A percentile compares a stretch with the other conserved stretches of the same genome.
phyloP scores from a whole-genome alignment of 2,113 vertebrate genomes.

The Reinhardtius hippoglossoides region DNA sequence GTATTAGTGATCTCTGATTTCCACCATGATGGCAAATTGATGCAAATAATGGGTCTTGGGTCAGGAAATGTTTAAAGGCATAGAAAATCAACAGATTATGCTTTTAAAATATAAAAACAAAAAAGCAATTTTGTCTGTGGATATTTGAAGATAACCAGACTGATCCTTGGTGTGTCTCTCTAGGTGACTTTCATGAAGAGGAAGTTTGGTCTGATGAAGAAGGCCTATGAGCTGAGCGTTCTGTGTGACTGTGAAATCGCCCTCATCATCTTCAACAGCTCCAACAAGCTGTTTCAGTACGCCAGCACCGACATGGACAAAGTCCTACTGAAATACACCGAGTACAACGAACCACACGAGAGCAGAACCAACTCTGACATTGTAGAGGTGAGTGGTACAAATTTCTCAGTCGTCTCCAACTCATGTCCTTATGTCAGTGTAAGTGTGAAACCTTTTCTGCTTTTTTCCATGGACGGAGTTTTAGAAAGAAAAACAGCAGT shows the following conservation, averaged over 20 bases:
- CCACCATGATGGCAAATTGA: too few species aligned
- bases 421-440: background rate
- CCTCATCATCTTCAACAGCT: slow-evolving; percentile 99
- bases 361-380: slow-evolving; percentile 99
- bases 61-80: too few species aligned
- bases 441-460: background rate
- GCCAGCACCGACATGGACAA: slow-evolving; percentile 99
- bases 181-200: slow-evolving; percentile 98
- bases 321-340: slow-evolving; percentile 97
- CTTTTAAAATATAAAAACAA: too few species aligned
- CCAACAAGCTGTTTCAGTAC: slow-evolving; percentile 99
- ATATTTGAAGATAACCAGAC: background rate
- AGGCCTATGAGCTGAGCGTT: slow-evolving; percentile 97
- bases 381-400: slow-evolving; percentile 88
- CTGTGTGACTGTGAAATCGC: slow-evolving; percentile 99
- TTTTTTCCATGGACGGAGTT: background rate
- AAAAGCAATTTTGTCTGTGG: too few species aligned
- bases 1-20: too few species aligned
- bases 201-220: slow-evolving; percentile 99
- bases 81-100: too few species aligned
- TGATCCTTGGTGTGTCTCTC: slow-evolving; percentile 25
- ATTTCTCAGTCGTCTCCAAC: background rate
- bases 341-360: slow-evolving; percentile 97
- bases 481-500: background rate
- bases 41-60: too few species aligned